phyloP scores from a whole-genome alignment of 1,140 invertebrate genomes.

The Leptinotarsa lineolata region DNA sequence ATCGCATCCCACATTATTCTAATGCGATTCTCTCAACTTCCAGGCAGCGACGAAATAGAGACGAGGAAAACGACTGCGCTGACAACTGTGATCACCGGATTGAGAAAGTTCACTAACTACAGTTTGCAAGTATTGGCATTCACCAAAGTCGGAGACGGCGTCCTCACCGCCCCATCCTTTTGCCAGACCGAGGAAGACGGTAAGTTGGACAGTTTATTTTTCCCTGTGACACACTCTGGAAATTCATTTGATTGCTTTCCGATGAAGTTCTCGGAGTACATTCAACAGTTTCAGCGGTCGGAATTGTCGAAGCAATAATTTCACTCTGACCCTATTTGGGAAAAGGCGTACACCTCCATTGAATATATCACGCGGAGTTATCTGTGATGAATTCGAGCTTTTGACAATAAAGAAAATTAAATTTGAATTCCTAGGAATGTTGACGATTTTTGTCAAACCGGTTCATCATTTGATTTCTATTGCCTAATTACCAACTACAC shows the following conservation, averaged over 20 bases:
- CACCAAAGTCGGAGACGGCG: constrained; percentile 81
- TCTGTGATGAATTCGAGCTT: too few relatives aligned
- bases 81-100: constrained; percentile 67
- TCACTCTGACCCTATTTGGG: not conserved
- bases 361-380: too few relatives aligned
- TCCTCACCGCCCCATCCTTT: constrained; percentile 69
- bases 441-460: too few relatives aligned
- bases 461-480: too few relatives aligned
- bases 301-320: not conserved
- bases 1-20: not conserved
- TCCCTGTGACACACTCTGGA: not conserved
- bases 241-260: constrained; percentile 7
- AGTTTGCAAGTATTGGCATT: constrained; percentile 82
- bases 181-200: constrained; percentile 85
- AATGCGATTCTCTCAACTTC: constrained; percentile 24
- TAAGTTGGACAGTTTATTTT: constrained; percentile 53
- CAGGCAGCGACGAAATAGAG: constrained; percentile 65
- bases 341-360: too few relatives aligned
- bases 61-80: constrained; percentile 71
- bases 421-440: too few relatives aligned
- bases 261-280: not conserved
- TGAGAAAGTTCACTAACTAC: constrained; percentile 84
- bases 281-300: not conserved
- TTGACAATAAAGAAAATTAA: too few relatives aligned
- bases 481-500: too few relatives aligned